Percentiles rank a stretch among this genome's conserved stretches.
Evolutionary conservation across 1,140 invertebrate genomes (phyloP).

Genomic region (Ptiloglossa arizonensis): DNA sequence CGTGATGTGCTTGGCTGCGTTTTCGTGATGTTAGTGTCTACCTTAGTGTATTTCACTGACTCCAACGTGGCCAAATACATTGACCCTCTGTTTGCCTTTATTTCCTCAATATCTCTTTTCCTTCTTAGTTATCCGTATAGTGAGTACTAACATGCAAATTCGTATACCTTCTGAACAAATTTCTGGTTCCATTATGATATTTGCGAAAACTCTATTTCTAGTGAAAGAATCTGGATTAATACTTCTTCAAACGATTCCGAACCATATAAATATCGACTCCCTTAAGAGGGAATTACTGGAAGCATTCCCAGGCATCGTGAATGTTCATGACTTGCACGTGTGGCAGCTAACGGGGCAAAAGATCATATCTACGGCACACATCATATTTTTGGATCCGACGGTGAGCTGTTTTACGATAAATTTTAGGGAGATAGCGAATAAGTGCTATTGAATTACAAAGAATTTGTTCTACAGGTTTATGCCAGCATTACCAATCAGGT

Average conservation of each 20-base stretch:
- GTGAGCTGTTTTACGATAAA: constrained; percentile 73
- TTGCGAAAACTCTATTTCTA: constrained; percentile 71
- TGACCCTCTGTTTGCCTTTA: constrained; percentile 87
- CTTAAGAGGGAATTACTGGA: constrained; percentile 85
- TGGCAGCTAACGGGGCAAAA: constrained; percentile 89
- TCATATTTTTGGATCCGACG: constrained; percentile 86
- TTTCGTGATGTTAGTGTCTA: constrained; percentile 86
- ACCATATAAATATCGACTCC: constrained; percentile 88
- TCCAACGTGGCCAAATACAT: constrained; percentile 85
- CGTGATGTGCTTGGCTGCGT: constrained; percentile 86
- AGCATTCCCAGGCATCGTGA: constrained; percentile 90
- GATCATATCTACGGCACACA: constrained; percentile 88
- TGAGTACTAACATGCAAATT: constrained; percentile 78
- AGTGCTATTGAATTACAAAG: background rate
- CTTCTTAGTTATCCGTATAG: constrained; percentile 88
- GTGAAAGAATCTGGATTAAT: constrained; percentile 91
- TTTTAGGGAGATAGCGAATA: background rate
- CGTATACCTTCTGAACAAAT: background rate
- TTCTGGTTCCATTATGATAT: background rate
- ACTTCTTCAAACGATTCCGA: constrained; percentile 91
- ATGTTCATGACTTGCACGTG: constrained; percentile 91
- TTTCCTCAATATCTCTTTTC: constrained; percentile 85
- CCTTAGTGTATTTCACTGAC: constrained; percentile 85
- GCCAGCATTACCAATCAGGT: constrained; percentile 85
- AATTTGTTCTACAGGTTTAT: constrained; percentile 81